These are phyloP conservation scores for Siphonodentalium dalli DNA, from an alignment of 2,888 invertebrate genomes.

Conservation along the genomic window DNA sequence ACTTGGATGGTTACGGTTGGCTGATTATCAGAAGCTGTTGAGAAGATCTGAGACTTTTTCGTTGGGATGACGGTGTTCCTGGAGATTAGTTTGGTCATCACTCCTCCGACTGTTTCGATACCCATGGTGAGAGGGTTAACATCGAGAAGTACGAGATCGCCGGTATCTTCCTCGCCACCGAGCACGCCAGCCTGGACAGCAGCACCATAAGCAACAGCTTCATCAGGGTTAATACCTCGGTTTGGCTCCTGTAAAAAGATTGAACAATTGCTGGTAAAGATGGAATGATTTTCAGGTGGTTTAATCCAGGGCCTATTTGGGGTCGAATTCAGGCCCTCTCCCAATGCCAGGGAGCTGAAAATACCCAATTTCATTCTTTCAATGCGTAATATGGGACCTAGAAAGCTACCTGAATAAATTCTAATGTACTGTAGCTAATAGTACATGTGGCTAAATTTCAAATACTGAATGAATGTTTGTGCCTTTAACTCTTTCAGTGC, in stretches of 20 bases:
- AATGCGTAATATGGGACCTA: too few relatives aligned
- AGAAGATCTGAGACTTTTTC: conserved; percentile 99
- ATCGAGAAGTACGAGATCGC: conserved; percentile 94
- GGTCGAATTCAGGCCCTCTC: too few relatives aligned
- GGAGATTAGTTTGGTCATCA: conserved; percentile 98
- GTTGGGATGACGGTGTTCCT: conserved; percentile 99
- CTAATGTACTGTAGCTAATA: too few relatives aligned
- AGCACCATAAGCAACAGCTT: conserved; percentile 98
- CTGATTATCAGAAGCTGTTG: conserved; percentile 98
- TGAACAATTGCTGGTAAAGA: not conserved
- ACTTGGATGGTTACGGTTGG: conserved; percentile 96
- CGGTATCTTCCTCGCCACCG: conserved; percentile 93
- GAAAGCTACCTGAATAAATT: too few relatives aligned
- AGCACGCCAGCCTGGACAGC: conserved; percentile 98
- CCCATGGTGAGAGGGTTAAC: conserved; percentile 99
- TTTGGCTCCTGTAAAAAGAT: conserved; percentile 80
- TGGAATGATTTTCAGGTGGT: too few relatives aligned
- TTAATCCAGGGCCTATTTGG: too few relatives aligned
- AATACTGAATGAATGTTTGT: too few relatives aligned
- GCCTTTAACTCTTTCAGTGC: too few relatives aligned
- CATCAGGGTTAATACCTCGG: conserved; percentile 97
- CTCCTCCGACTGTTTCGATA: conserved; percentile 99
- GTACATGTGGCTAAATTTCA: too few relatives aligned
- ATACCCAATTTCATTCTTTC: too few relatives aligned
- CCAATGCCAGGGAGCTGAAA: too few relatives aligned